Base-by-base conservation (phyloP, 2,113 vertebrate genomes). In the Copsychus sechellarum region DNA sequence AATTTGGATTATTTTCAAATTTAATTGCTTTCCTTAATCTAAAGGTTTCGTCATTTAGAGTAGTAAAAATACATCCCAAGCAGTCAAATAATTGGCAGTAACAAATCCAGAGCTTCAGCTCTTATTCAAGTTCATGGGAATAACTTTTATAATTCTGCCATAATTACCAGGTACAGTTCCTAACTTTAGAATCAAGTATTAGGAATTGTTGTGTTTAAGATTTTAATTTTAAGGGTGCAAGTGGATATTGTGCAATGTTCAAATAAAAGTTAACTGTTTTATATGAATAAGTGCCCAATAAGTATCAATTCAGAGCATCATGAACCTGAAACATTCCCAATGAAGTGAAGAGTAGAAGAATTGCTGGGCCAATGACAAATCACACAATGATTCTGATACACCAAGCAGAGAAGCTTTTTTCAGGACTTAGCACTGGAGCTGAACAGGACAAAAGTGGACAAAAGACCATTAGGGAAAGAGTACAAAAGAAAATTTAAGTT, bases 201-300 rank as follows among this genome's bases (percentile, higher is more conserved):
- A 34, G 6, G 15, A 73, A 24, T 25, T 57, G 48, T 65, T 38
- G 11, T 42, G 1, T 43, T 80, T 43, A 5, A 9, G 6, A 15
- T 81, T 31, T 40, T 33, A 16, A 62, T 70, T 43, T 22, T 3
- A 1, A 54, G 11, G 3, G 13, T 42, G 16, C 31, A 86, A 67
- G 17, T 14, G 51, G 7, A 5, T 6, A 43, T 73, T 65, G 12
- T 33, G 40, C 4, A 25, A 53, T 22, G 5, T 47, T 50, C 42
- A 58, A 8, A 26, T 26, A 21, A 15, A 67, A 58, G 9, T 4
- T 14, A 9, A 12, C 13, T 40, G 7, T 23, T 67, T 66, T 23
- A 18, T 24, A 26, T 29, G 0, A 73, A 31, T 9, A 36, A 13
- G 13, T 18, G 16, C 2, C 5, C 38, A 1, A 36, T 36, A 36